Base-by-base conservation (phyloP, 2,797 vertebrate species). In the Lutjanus argentimaculatus region DNA sequence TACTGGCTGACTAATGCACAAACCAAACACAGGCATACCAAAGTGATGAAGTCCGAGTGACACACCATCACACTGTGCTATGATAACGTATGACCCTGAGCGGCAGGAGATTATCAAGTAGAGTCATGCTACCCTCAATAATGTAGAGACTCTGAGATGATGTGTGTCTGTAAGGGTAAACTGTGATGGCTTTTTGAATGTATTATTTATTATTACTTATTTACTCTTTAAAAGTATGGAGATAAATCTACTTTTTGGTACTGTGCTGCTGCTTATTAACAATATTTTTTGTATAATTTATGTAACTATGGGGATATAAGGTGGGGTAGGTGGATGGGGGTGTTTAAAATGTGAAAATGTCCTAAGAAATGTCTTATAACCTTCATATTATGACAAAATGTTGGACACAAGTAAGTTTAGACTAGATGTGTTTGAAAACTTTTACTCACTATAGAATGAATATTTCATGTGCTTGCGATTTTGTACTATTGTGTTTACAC, bases 1-100 rank as follows among this genome's bases (percentile, higher is more conserved):
- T 42, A 55, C 72, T 19, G 81, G 63, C 75, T 80, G 86, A 85
- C 67, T 80, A 82, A 89, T 57, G 78, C 67, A 40, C 72, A 76
- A 80, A 84, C 75, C 84, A 85, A 85, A 85, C 84, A 84, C 43
- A 56, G 46, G 75, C 75, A 90, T 89, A 83, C 90, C 86, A 80
- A 73, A 86, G 19, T 7, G 65, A 77, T 89, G 86, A 87, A 71
- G 53, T 68, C 22, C 7, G 64, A 14, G 76, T 87, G 79, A 90
- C 71, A 79, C 74, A 72, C 62, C 72, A 62, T 36, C 51, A 53
- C 75, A 57, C 63, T 21, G 62, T 9, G 67, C 49, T 16, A 30
- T 30, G 25, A 30, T 30, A 62, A 66, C 65, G 43, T 52, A 67
- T 56, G 78, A 78, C 71, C 59, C 11, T 3, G 10, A 77, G 68